Base-by-base conservation (phyloP, 1,140 invertebrate species). In the Cardiocondyla obscurior region DNA sequence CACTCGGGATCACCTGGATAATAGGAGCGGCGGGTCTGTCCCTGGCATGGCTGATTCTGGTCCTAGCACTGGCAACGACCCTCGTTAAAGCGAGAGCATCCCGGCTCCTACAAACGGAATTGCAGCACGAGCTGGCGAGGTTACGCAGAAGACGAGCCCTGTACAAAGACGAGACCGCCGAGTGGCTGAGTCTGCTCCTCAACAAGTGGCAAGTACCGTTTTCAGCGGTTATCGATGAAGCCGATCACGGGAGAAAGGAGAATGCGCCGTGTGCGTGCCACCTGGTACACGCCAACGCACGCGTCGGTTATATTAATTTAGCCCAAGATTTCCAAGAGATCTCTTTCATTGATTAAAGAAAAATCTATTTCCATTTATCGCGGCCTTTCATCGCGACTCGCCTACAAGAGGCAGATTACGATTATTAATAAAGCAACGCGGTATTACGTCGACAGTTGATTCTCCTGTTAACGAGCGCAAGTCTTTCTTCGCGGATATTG, bases 161-260 rank as follows among this genome's bases (percentile, higher is more conserved):
- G 30, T 91, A 93, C 58, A 94, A 94, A 74, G 93, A 94, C 67
- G 95, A 95, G 85, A 94, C 95, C 2, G 94, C 93, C 49, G 95
- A 95, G 77, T 95, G 95, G 95, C 86, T 95, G n/a, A 95, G 94
- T 83, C 93, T 95, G 64, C 86, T 95, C 12, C 74, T 95, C 16
- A 95, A 95, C 86, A 92, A 94, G 91, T 95, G 95, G 95, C 94
- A 88, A 91, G 93, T 89, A 73, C 28, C 10, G 16, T 44, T 53
- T 19, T 28, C 46, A 51, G 12, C 55, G 42, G 6, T 30, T 42
- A 60, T 46, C 57, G 39, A 22, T 44, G 28, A 62, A 10, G 39
- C 28, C 46, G 46, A 74, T 74, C n/a, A 28, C 16, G 51, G 42
- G 12, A 42, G 42, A 57, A 19, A 4, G 28, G n/a, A 14, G 53